Evolutionary conservation across 1,140 invertebrate genomes (phyloP).

Genomic region (Pissodes strobi): DNA sequence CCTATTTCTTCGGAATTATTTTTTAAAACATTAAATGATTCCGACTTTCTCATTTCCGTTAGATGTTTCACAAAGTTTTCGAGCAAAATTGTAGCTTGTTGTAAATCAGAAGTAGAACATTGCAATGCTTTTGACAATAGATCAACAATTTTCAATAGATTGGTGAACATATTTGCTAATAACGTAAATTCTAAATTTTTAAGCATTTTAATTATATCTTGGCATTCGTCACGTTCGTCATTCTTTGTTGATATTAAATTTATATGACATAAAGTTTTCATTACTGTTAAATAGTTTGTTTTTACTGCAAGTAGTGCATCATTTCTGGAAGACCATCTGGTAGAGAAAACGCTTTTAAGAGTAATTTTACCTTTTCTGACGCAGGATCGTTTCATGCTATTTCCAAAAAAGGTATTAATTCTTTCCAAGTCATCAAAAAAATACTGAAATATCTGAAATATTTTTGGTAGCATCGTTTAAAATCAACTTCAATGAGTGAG

Average conservation of each 20-base stretch:
- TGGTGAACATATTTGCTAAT: constrained; percentile 39
- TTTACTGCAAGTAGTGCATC: constrained; percentile 39
- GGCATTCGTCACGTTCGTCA: constrained; percentile 41
- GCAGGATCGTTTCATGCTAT: constrained; percentile 35
- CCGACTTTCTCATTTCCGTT: not conserved
- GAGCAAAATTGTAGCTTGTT: constrained; percentile 31
- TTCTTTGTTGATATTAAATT: constrained; percentile 38
- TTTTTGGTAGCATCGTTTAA: constrained; percentile 39
- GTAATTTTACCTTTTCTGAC: constrained; percentile 37
- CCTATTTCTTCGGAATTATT: not conserved
- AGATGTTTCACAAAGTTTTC: not conserved
- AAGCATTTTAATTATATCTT: constrained; percentile 13
- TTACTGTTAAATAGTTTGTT: constrained; percentile 32
- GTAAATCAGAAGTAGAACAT: constrained; percentile 47
- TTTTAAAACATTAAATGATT: not conserved
- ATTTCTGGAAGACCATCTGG: constrained; percentile 47
- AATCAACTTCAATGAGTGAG: constrained; percentile 39
- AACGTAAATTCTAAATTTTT: constrained; percentile 45
- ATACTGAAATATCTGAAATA: too few species aligned
- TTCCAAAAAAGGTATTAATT: constrained; percentile 32
- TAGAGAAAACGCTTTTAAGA: constrained; percentile 46
- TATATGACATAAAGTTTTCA: constrained; percentile 21
- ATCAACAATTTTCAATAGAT: constrained; percentile 48
- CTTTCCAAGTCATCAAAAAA: constrained; percentile 30
- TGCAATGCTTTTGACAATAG: constrained; percentile 48